Percentiles rank a stretch among this genome's conserved stretches.
phyloP scores from a whole-genome alignment of 2,888 invertebrate species.

The Apamea epomidion region DNA sequence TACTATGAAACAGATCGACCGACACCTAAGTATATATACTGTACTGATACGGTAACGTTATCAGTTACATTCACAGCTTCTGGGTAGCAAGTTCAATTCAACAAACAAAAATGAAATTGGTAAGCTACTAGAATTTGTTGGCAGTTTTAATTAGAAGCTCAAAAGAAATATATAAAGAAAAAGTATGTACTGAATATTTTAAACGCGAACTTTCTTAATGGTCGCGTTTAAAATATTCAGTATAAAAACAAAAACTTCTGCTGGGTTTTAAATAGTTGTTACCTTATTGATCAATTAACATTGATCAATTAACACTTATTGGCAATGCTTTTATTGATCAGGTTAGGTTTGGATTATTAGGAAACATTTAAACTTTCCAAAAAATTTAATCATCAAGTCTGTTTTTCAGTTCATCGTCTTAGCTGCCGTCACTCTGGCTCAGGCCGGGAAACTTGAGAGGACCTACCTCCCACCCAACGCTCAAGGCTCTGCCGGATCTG shows the following conservation, averaged over 20 bases:
- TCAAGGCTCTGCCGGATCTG: conserved; percentile 60
- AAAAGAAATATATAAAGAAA: no score
- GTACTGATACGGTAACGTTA: conserved; percentile 76
- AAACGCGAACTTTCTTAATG: no score
- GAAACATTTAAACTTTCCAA: neutral
- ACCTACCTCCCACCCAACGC: conserved; percentile 83
- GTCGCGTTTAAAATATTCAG: no score
- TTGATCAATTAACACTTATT: no score
- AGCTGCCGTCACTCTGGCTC: conserved; percentile 75
- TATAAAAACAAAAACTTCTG: no score
- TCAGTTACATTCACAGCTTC: conserved; percentile 79
- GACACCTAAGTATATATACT: conserved; percentile 83
- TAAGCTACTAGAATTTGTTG: conserved; percentile 61
- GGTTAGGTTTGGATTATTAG: neutral
- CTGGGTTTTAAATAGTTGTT: no score
- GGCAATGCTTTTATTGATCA: no score
- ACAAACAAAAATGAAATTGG: conserved; percentile 80
- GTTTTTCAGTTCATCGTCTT: conserved; percentile 79
- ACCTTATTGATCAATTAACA: no score
- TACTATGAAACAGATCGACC: conserved; percentile 47
- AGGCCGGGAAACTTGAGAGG: conserved; percentile 82
- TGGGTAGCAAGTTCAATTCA: conserved; percentile 66
- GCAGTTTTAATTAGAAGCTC: no score
- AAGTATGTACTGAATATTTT: no score
- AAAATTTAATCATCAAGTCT: neutral